A percentile compares a stretch with the other conserved stretches of the same genome.
Evolutionary conservation across 2,113 vertebrate genomes (phyloP).

Genomic region (Carettochelys insculpta): DNA sequence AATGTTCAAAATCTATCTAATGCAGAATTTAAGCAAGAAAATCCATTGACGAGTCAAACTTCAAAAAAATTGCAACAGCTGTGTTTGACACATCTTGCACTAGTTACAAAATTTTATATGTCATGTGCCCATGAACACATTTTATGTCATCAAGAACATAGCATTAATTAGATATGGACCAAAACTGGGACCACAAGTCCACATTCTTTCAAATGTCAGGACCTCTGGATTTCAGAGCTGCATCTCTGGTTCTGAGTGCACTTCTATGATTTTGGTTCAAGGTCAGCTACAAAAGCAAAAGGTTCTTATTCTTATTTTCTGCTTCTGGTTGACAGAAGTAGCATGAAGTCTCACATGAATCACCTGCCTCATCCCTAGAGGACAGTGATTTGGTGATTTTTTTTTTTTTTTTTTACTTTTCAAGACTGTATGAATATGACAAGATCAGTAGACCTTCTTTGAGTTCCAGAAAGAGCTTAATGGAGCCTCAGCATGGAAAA

Average conservation of each 20-base stretch:
- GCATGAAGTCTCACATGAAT: neutral
- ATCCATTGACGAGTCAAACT: neutral
- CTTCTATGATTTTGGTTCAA: neutral
- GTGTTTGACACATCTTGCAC: neutral
- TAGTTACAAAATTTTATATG: neutral
- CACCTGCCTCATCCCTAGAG: neutral
- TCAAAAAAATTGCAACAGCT: neutral
- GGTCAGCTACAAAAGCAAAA: neutral
- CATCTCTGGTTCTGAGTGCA: neutral
- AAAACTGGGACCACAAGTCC: neutral
- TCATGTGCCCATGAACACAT: too few species aligned
- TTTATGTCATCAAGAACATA: neutral
- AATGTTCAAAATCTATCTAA: neutral
- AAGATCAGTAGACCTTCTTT: neutral
- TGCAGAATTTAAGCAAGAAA: neutral
- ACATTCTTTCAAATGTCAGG: neutral
- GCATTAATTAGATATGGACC: neutral
- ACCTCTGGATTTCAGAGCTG: neutral
- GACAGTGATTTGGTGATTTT: neutral
- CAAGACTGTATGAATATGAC: neutral
- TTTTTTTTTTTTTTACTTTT: too few species aligned
- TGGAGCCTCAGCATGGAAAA: neutral
- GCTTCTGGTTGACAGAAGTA: neutral
- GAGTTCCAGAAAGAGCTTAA: neutral
- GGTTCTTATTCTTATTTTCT: neutral